Base-by-base conservation (phyloP, 2,888 invertebrate genomes). In the Aleiodes leptofemur region DNA sequence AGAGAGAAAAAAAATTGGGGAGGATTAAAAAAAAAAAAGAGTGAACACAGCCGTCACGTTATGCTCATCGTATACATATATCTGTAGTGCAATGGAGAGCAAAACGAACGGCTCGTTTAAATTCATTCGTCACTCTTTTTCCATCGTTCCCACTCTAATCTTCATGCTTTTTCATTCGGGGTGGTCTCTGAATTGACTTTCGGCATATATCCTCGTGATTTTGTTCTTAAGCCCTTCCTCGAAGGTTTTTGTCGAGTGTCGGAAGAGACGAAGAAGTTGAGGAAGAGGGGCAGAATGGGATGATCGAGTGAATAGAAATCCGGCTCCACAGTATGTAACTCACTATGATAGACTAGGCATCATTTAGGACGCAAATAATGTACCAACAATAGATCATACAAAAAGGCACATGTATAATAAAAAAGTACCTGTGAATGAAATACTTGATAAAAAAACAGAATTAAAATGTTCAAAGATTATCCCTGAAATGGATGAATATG, bases 101-200 rank as follows among this genome's bases (percentile, higher is more conserved):
- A 55, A 43, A 57, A 61, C 57, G 50, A 76, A 73, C 73, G 55
- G 80, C 72, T 79, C 66, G 74, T 79, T 81, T 73, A 74, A 78
- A 81, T 81, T 82, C 80, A 79, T 82, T 82, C 79, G 79, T 80
- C 79, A 81, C 81, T 77, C 74, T 78, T 79, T 81, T 76, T 75
- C 74, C 76, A 53, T 55, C 69, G 29, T 14, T 16, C 23, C 23
- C 34, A 16, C 50, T 59, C 53, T 43, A 23, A 1, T 9, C 73
- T 29, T 69, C 68, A 51, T 66, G 70, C 61, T 74, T 55, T 72
- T 72, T 72, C 70, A 71, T 78, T 64, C 61, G 34, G 14, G 74
- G 74, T 74, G 74, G 74, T 66, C 72, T 76, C 50, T 16, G 61
- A 57, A 73, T 73, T 69, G 69, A 57, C 50, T 64, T 43, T 31